Percentiles rank a stretch among this genome's conserved stretches.
Conservation (phyloP, 2,113 vertebrate species). For the Albula glossodonta region DNA sequence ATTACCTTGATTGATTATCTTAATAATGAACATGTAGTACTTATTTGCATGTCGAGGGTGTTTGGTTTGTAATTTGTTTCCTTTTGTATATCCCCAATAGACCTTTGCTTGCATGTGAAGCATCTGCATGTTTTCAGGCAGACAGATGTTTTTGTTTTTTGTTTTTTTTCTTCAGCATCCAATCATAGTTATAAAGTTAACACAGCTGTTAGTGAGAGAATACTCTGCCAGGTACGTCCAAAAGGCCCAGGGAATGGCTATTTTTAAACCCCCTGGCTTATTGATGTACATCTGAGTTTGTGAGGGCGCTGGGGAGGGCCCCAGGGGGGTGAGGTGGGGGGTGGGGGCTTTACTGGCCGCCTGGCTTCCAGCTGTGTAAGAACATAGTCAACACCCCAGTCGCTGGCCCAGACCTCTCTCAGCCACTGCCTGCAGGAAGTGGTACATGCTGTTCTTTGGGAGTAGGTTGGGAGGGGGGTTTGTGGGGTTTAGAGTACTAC, state of each 20-base stretch:
- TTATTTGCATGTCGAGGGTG: neutral
- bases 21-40: neutral
- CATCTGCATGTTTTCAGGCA: conserved; percentile 28
- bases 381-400: conserved; percentile 1
- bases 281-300: conserved; percentile 13
- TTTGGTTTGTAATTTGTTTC: conserved; percentile 7
- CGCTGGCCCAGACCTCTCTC: neutral
- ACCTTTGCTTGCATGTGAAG: conserved; percentile 26
- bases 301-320: neutral
- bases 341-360: neutral
- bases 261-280: conserved; percentile 28
- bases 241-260: conserved; percentile 29
- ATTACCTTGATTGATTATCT: neutral
- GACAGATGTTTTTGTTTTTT: conserved; percentile 33
- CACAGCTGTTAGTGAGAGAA: conserved; percentile 19
- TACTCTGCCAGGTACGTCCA: conserved; percentile 14
- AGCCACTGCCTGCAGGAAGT: neutral
- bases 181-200: conserved; percentile 2
- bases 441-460: neutral
- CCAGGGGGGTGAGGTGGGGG: neutral
- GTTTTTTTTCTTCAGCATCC: neutral
- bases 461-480: neutral
- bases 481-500: neutral
- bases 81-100: conserved; percentile 14
- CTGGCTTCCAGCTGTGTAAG: conserved; percentile 24